These are phyloP conservation scores for Camelus bactrianus DNA, from an alignment of 2,113 vertebrate genomes.

Conservation along the genomic window DNA sequence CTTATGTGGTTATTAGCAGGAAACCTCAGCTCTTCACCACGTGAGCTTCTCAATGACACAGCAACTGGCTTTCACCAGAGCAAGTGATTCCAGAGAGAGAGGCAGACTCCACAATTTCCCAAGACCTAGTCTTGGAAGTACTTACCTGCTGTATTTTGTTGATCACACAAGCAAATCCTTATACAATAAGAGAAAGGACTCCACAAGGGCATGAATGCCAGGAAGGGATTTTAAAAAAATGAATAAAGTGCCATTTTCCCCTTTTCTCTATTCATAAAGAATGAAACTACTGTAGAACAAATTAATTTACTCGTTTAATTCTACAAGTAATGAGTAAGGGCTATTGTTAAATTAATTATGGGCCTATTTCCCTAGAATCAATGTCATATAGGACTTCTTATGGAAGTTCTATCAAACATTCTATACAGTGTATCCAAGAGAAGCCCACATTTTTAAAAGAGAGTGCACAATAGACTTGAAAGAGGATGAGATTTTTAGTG, in stretches of 20 bases:
- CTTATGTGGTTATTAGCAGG: neutral
- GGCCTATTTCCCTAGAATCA: neutral
- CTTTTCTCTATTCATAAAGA: neutral
- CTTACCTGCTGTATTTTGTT: neutral
- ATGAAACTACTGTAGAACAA: neutral
- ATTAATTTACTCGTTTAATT: neutral
- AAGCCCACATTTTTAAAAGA: neutral
- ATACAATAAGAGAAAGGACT: neutral
- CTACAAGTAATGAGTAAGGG: neutral
- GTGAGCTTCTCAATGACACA: neutral
- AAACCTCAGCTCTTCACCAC: neutral
- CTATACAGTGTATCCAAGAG: neutral
- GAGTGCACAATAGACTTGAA: neutral
- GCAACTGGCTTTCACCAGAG: neutral
- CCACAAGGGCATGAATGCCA: neutral
- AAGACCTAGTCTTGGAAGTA: neutral
- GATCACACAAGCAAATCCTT: neutral
- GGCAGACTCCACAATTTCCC: neutral
- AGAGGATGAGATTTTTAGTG: neutral
- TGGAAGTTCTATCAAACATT: neutral
- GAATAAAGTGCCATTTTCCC: neutral
- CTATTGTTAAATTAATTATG: constrained; percentile 32
- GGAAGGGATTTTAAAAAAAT: neutral
- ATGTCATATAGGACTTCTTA: neutral
- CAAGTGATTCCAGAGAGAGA: neutral